phyloP scores from a whole-genome alignment of 2,888 invertebrate species.

The Hyposoter didymator region DNA sequence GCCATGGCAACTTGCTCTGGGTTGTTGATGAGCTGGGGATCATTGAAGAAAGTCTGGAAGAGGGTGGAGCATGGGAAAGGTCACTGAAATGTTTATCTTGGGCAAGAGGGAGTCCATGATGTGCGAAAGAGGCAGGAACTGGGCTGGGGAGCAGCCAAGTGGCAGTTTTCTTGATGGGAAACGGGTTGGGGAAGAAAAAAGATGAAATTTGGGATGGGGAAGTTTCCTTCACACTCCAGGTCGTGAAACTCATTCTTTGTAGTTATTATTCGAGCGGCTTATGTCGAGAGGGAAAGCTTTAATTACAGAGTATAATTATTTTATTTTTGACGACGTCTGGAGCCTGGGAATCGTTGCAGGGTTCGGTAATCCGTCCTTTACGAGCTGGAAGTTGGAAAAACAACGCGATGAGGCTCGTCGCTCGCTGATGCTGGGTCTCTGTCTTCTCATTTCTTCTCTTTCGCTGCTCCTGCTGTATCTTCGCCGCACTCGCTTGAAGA shows the following conservation, averaged over 20 bases:
- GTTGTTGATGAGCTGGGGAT: background rate
- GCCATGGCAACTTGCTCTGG: background rate
- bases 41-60: background rate
- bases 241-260: constrained; percentile 20
- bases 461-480: background rate
- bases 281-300: constrained; percentile 1
- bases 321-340: constrained; percentile 38
- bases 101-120: background rate
- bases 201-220: background rate
- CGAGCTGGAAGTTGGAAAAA: constrained; percentile 45
- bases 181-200: background rate
- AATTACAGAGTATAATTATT: constrained; percentile 26
- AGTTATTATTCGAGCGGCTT: constrained; percentile 8
- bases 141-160: background rate
- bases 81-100: background rate
- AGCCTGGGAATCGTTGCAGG: constrained; percentile 3
- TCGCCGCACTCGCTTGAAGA: constrained; percentile 21
- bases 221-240: background rate
- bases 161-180: background rate
- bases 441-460: constrained; percentile 2
- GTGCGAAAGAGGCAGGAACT: background rate
- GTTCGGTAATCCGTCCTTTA: constrained; percentile 43
- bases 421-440: constrained; percentile 2
- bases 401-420: constrained; percentile 25
- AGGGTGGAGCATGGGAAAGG: background rate